Base-by-base conservation (phyloP, 1,140 invertebrate genomes). In the Drosophila baimaii region DNA sequence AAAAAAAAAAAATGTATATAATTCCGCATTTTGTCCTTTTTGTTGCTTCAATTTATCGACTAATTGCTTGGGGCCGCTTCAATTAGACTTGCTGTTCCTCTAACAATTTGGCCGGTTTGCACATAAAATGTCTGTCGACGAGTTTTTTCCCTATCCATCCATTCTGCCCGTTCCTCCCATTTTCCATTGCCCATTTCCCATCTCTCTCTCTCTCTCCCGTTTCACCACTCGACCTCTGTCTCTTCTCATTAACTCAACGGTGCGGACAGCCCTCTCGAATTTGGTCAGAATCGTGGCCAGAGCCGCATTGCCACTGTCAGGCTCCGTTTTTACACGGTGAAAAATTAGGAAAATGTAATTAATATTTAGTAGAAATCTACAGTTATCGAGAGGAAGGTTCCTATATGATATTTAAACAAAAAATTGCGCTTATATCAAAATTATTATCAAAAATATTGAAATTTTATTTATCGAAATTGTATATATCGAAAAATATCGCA, bases 241-340 rank as follows among this genome's bases (percentile, higher is more conserved):
- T 81, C 71, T 75, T 74, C 82, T 85, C 83, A 85, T 85, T 85
- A 85, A 85, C 82, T 79, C 79, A 81, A 82, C 82, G 75, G 83
- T 79, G 79, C 79, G 82, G 55, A 81, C 69, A 66, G 64, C 63
- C 35, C 64, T 79, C 57, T 79, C 35, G 37, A 75, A 76, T 77
- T 81, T 77, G 55, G 59, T 44, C 54, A 58, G 64, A 62, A 27
- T 46, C 47, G 54, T 71, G 65, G 58, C 31, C 52, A 69, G 52
- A 43, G 29, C 68, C 68, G 66, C 46, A 61, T 41, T 71, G 68
- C 66, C 68, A 68, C 51, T 72, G 44, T 72, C 43, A 46, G 41
- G 54, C 37, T 29, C 17, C 19, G 55, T 70, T 19, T 25, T 4
- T 33, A 21, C 64, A 70, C 27, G 1, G 7, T 3, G 5, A 43